Percentiles rank a stretch among this genome's conserved stretches.
Evolutionary conservation across 2,888 invertebrate species (phyloP).

Genomic region (Polydrusus pterygomalis): DNA sequence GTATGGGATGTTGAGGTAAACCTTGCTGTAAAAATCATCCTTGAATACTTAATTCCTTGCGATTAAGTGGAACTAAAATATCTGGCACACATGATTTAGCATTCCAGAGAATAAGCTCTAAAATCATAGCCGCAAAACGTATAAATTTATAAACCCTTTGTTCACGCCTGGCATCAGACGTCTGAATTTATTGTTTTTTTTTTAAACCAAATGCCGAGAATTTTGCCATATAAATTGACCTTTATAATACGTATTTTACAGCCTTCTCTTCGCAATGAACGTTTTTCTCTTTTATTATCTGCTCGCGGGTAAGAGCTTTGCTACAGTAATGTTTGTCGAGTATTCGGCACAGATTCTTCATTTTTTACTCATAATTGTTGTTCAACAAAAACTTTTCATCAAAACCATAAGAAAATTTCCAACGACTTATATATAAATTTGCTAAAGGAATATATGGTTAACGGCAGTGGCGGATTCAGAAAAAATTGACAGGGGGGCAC

Average conservation of each 20-base stretch:
- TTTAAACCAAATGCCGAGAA: conserved; percentile 34
- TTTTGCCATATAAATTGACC: conserved; percentile 33
- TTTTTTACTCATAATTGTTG: neutral
- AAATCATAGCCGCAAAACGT: conserved; percentile 40
- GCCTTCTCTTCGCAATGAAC: neutral
- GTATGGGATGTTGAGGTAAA: neutral
- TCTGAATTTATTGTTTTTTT: conserved; percentile 38
- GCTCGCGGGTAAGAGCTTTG: neutral
- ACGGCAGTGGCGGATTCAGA: no score
- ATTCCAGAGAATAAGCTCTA: conserved; percentile 37
- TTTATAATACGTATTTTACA: conserved; percentile 21
- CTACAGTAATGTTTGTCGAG: neutral
- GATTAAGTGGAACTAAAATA: conserved; percentile 36
- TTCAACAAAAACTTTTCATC: no score
- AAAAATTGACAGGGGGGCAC: no score
- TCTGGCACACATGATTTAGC: conserved; percentile 33
- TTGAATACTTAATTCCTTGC: conserved; percentile 21
- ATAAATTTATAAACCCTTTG: conserved; percentile 50
- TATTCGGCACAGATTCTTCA: neutral
- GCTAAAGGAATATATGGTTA: no score
- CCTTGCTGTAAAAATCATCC: conserved; percentile 2
- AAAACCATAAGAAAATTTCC: no score
- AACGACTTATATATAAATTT: no score
- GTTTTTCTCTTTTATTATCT: neutral
- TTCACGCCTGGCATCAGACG: conserved; percentile 27